These are phyloP conservation scores for Drosophila neonasuta DNA, from an alignment of 2,888 invertebrate genomes.

Conservation along the genomic window DNA sequence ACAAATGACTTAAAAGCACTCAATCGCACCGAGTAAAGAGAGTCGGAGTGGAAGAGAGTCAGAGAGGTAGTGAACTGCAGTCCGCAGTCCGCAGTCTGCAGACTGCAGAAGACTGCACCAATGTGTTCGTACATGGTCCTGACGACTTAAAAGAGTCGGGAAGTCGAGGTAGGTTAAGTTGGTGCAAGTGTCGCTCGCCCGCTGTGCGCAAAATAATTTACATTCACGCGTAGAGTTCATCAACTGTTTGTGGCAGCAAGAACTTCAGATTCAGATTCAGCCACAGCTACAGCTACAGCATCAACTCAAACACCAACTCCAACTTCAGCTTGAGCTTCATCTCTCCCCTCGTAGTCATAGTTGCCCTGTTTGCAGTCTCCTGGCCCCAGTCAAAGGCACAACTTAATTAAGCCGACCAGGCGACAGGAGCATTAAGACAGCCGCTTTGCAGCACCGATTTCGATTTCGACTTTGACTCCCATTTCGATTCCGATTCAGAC, in stretches of 20 bases:
- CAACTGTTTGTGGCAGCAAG: conserved; percentile 73
- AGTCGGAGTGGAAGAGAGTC: conserved; percentile 6
- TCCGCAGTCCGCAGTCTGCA: conserved; percentile 7
- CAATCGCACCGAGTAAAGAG: conserved; percentile 70
- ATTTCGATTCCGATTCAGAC: not conserved
- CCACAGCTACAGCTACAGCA: conserved; percentile 1
- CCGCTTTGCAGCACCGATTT: conserved; percentile 34
- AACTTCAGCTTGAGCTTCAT: conserved; percentile 17
- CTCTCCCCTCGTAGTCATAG: not conserved
- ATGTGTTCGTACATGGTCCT: conserved; percentile 19
- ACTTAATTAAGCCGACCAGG: conserved; percentile 69
- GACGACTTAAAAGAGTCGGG: not conserved
- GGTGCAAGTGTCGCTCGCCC: conserved; percentile 76
- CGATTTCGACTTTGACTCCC: conserved; percentile 14
- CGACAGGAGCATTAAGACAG: conserved; percentile 57
- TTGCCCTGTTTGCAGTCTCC: conserved; percentile 1
- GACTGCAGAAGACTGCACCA: conserved; percentile 2
- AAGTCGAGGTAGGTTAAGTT: conserved; percentile 56
- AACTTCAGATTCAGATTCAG: conserved; percentile 12
- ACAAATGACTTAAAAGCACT: conserved; percentile 80
- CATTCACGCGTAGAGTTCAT: conserved; percentile 78
- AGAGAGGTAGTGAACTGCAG: conserved; percentile 16
- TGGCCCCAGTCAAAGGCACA: conserved; percentile 54
- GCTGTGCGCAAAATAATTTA: conserved; percentile 78
- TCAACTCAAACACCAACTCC: conserved; percentile 1